phyloP scores from a whole-genome alignment of 2,113 vertebrate species.

The Urocynchramus pylzowi region DNA sequence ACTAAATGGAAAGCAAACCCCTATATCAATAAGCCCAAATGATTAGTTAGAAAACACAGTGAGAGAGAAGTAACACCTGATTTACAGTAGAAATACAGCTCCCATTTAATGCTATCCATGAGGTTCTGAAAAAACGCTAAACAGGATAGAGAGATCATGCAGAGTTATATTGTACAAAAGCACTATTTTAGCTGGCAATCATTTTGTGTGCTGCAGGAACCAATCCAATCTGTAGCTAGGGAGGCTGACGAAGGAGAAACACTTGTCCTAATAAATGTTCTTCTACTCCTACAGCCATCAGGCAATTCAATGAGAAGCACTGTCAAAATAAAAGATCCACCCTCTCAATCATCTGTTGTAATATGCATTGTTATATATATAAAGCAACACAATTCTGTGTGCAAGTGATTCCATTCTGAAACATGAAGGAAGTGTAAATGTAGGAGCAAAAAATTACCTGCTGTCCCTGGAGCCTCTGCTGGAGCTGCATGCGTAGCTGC shows the following conservation, averaged over 20 bases:
- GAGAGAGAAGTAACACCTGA: neutral
- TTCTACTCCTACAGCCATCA: neutral
- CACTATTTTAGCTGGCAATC: neutral
- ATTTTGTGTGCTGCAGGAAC: neutral
- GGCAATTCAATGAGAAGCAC: neutral
- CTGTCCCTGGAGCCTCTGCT: constrained; percentile 94
- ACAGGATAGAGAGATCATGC: neutral
- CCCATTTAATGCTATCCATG: neutral
- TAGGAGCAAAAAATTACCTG: constrained; percentile 77
- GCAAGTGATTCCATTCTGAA: neutral
- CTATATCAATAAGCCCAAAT: neutral
- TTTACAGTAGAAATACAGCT: neutral
- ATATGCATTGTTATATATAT: neutral
- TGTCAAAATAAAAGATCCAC: neutral
- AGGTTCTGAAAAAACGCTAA: neutral
- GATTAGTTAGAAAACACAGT: neutral
- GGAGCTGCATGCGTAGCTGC: constrained; percentile 91
- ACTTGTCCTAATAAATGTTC: neutral
- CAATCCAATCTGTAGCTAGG: neutral
- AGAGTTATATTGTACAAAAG: neutral
- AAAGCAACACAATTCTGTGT: neutral
- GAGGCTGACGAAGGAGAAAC: neutral
- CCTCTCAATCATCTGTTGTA: neutral
- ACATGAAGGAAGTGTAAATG: neutral
- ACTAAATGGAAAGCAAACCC: neutral